phyloP scores from a whole-genome alignment of 2,797 vertebrate species.

The Graptemys geographica region DNA sequence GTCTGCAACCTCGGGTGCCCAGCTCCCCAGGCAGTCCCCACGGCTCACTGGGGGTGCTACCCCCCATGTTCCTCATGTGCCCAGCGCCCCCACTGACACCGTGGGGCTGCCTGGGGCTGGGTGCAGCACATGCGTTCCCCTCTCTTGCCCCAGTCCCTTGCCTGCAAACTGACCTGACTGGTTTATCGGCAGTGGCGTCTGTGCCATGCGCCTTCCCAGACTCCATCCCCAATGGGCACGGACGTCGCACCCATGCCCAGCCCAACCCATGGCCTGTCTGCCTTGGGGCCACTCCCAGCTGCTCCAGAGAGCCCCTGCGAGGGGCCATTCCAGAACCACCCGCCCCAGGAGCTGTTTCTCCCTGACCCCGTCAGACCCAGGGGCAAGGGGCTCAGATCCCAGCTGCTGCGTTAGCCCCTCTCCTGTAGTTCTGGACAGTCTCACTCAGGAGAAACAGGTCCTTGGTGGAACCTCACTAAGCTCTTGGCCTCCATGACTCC shows the following conservation, averaged over 20 bases:
- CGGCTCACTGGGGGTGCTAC: not conserved
- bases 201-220: not conserved
- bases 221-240: not conserved
- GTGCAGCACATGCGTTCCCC: fast-evolving
- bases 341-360: not conserved
- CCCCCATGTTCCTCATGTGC: no score
- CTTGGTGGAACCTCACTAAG: not conserved
- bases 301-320: not conserved
- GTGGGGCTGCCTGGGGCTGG: not conserved
- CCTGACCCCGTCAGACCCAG: not conserved
- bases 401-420: not conserved
- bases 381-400: not conserved
- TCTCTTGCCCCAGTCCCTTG: not conserved
- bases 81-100: not conserved
- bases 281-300: not conserved
- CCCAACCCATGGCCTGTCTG: not conserved
- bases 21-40: no score
- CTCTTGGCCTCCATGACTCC: not conserved
- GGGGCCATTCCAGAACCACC: no score
- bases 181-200: not conserved
- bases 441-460: not conserved
- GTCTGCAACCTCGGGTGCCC: no score
- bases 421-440: not conserved
- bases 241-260: not conserved
- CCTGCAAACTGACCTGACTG: not conserved